Evolutionary conservation across 2,113 vertebrate species (phyloP), one percentile per base, ranked within the genome.

Genomic region (Prionailurus bengalensis): DNA sequence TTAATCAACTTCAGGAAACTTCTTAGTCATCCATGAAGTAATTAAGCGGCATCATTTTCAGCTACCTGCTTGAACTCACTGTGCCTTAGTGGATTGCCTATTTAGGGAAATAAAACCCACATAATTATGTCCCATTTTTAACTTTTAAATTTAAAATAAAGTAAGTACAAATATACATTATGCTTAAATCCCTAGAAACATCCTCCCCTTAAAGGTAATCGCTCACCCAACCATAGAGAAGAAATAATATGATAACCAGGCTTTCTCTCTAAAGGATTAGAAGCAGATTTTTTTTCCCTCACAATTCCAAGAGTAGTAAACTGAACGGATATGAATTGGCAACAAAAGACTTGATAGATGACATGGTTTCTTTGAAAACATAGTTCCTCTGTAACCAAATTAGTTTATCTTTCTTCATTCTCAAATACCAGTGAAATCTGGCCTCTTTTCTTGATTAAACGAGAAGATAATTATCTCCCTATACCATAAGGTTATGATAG

Each of bases 61-160:
- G 45, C 76, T 70, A 42, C 45, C 53, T 81, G 14, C 12, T 89
- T 23, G 9, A 83, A 97, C 23, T 71, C n/a, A 71, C 3, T 88
- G 9, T 33, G 66, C n/a, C 90, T 39, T 45, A 29, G 11, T 45
- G 25, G 5, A 68, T 31, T 94, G 14, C 55, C 70, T 90, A 23
- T 87, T 84, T 51, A 65, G 7, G 27, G 31, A 3, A 97, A 66
- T 45, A 85, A 92, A 94, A 78, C 7, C 17, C 45, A 61, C 9
- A 45, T 25, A 76, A 92, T 55, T 70, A 12, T 51, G 21, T 23
- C 17, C 10, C 61, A 58, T 68, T 88, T 94, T 93, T 71, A 90
- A 94, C 14, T 94, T 95, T 95, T 68, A 19, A 92, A 84, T 93
- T 88, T 73, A 87, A 96, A 94, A 92, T 81, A 81, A 85, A 95